phyloP scores from a whole-genome alignment of 2,797 vertebrate species.

The Sarcoramphus papa region DNA sequence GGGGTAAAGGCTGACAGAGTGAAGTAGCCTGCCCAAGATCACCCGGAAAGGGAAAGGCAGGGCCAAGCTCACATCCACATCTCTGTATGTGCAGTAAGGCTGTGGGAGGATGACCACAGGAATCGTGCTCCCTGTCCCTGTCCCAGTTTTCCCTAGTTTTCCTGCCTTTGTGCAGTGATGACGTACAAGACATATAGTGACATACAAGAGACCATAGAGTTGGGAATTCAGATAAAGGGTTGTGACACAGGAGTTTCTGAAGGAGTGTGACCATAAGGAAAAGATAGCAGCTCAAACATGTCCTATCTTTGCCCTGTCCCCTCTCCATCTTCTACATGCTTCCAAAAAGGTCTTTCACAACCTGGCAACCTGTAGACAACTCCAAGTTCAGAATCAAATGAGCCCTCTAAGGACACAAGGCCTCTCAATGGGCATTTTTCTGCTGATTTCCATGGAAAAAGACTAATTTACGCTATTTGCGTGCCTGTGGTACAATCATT shows the following conservation, averaged over 20 bases:
- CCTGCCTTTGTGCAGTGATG: background rate
- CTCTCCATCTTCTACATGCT: background rate
- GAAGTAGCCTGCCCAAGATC: background rate
- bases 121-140: fast-evolving
- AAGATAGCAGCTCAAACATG: background rate
- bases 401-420: background rate
- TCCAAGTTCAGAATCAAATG: background rate
- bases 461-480: background rate
- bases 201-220: background rate
- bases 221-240: background rate
- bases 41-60: background rate
- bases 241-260: background rate
- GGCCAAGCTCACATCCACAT: background rate
- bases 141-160: background rate
- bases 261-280: background rate
- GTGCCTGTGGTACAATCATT: background rate
- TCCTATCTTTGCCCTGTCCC: background rate
- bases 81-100: background rate
- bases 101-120: background rate
- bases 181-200: background rate
- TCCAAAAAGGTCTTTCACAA: background rate
- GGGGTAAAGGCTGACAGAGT: background rate
- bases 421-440: background rate
- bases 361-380: background rate
- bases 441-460: background rate